phyloP scores from a whole-genome alignment of 2,888 invertebrate species.

The Blera fallax region DNA sequence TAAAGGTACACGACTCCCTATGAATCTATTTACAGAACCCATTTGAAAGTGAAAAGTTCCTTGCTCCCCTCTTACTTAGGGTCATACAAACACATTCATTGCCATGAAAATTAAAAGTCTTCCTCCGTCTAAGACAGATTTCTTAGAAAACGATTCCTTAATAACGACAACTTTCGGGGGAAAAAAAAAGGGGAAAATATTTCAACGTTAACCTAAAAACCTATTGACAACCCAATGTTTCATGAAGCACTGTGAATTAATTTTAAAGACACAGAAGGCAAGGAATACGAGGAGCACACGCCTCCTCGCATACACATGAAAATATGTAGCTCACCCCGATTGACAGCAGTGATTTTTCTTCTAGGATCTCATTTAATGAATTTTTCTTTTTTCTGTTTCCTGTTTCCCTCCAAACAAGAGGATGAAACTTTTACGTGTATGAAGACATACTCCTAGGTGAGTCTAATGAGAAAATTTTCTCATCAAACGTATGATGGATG shows the following conservation, averaged over 20 bases:
- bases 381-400: not conserved
- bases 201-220: not conserved
- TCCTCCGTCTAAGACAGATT: not conserved
- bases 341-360: conserved; percentile 31
- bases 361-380: not conserved
- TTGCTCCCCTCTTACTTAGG: no score
- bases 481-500: conserved; percentile 36
- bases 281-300: not conserved
- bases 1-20: no score
- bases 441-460: not conserved
- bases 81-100: no score
- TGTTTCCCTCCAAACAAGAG: not conserved
- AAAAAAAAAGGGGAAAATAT: not conserved
- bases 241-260: not conserved
- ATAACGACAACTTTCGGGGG: not conserved
- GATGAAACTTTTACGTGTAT: not conserved
- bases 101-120: not conserved
- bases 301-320: not conserved
- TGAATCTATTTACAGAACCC: no score
- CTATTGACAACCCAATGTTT: not conserved
- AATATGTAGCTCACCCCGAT: not conserved
- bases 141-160: not conserved
- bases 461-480: not conserved
- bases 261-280: not conserved
- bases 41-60: no score